Base-by-base conservation (phyloP, 1,140 invertebrate genomes). In the Philotrypesis tridentata region DNA sequence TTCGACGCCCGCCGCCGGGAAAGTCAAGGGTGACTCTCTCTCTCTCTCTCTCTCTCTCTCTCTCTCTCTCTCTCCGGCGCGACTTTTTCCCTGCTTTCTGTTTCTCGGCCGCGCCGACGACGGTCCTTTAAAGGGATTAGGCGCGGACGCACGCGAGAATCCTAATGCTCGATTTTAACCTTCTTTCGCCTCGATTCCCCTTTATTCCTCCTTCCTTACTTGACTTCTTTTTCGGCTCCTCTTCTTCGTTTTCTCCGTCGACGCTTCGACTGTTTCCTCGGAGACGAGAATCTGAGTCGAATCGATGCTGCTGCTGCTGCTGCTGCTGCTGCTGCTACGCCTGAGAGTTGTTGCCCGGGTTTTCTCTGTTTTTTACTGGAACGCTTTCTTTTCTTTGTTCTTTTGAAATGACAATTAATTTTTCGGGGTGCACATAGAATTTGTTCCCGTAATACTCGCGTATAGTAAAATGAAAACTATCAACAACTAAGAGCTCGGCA, bases 81-180 rank as follows among this genome's bases (percentile, higher is more conserved):
- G 61, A 81, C 33, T 77, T 79, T 70, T n/a, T 79, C 29, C 29
- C 61, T 70, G 29, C 31, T 65, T 83, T 75, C 71, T 74, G n/a
- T 65, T 23, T 17, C 25, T 25, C 76, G 21, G 60, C 33, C 74
- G 78, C 23, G n/a, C n/a, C 21, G 37, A 25, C 63, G 11, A 29
- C 67, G 68, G 70, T 77, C 76, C 76, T 82, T 79, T 78, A 82
- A 82, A 73, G 76, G 81, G 75, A 82, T 82, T 82, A 82, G 70
- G 76, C 67, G 31, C 43, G 81, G 33, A 74, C 76, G 76, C 75
- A 82, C 70, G 55, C 40, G 60, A 71, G 65, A 79, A 82, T 78
- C 75, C 37, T 82, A 79, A 82, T 82, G 81, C 43, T 31, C 27
- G 74, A 82, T 82, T 55, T 65, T 72, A 78, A 73, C 73, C 70